Evolutionary conservation across 1,140 invertebrate species (phyloP).

Genomic region (Saccostrea echinata): DNA sequence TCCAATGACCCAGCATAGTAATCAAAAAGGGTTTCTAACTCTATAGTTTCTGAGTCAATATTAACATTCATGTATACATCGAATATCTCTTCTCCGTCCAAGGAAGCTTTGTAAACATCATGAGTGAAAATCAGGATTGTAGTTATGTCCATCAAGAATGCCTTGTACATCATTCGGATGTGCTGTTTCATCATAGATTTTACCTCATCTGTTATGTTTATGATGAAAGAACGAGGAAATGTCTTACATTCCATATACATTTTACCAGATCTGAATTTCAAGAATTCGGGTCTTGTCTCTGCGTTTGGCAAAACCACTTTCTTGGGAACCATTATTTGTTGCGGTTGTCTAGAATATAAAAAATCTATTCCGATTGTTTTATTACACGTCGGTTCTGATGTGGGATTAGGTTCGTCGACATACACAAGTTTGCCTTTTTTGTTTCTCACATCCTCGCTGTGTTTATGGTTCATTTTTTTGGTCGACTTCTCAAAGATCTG

Average conservation of each 20-base stretch:
- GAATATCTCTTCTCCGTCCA: neutral
- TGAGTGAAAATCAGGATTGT: constrained; percentile 41
- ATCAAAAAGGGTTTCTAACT: neutral
- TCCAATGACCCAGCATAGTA: neutral
- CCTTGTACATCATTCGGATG: neutral
- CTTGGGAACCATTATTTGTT: constrained; percentile 36
- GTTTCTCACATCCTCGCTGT: neutral
- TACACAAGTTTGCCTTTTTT: constrained; percentile 19
- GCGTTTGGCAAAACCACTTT: neutral
- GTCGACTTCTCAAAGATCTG: neutral
- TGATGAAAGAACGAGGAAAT: constrained; percentile 56
- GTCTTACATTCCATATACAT: constrained; percentile 52
- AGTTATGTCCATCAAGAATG: neutral
- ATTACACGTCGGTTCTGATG: neutral
- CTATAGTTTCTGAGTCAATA: neutral
- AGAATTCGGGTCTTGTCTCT: neutral
- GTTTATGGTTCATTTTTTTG: neutral
- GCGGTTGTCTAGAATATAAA: neutral
- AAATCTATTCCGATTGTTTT: neutral
- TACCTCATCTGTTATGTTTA: constrained; percentile 61
- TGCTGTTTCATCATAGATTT: neutral
- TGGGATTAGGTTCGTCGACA: neutral
- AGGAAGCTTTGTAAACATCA: constrained; percentile 21
- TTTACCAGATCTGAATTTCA: constrained; percentile 50
- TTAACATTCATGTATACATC: constrained; percentile 46